Evolutionary conservation across 2,888 invertebrate species (phyloP), one percentile per base, ranked within the genome.

Genomic region (Troglohyphantes excavatus): DNA sequence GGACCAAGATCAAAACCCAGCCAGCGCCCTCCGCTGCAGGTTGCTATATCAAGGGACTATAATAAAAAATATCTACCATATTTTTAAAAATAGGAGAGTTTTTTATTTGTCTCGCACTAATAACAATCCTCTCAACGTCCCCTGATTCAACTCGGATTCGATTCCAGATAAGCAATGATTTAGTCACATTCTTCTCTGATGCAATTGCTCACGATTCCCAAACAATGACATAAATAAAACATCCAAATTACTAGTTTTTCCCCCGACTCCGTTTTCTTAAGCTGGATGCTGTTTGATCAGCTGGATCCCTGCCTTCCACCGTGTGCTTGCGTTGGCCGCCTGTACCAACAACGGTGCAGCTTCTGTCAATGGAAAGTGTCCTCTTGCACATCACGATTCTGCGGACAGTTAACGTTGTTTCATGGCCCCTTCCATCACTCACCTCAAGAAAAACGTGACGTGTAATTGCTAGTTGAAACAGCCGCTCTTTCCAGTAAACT

Each of bases 391-490:
- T n/a, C 72, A 72, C 72, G 72, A 53, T 26, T 21, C 3, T 2
- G 17, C 23, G n/a, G 46, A n/a, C 23, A 46, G 72, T 72, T 46
- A 46, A 70, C 43, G 70, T 70, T 39, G 7, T 72, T 72, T 72
- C 46, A 46, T 46, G 26, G 72, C 46, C n/a, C n/a, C n/a, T n/a
- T n/a, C n/a, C n/a, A n/a, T 72, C n/a, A n/a, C 17, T 53, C n/a
- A 53, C 33, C 3, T 33, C 33, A 33, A 3, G 33, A n/a, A 11
- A 13, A 13, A 39, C 3, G 39, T 39, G 3, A 39, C 39, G 13
- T 13, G 39, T 39, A 39, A 39, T 39, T 13, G 39, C 7, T n/a
- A 39, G 39, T 39, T 39, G 3, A 39, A 13, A 3, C 39, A 39
- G 13, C 39, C n/a, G n/a, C n/a, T n/a, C 39, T 39, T 39, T 39